Conservation (phyloP, 2,797 vertebrate species). For the Vespertilio murinus region DNA sequence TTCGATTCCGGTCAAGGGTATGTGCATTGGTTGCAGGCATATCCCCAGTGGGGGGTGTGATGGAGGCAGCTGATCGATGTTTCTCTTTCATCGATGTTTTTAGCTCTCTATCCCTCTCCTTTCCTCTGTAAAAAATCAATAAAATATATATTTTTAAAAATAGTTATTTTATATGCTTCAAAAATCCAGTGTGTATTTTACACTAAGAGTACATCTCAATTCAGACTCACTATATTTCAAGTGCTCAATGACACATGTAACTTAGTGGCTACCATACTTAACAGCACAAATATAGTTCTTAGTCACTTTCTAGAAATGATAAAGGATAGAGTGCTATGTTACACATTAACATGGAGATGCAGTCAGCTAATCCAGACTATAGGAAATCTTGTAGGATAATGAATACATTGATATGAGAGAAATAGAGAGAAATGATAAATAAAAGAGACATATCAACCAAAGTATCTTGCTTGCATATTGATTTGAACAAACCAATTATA, state of each 20-base stretch:
- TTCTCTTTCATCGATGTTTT: too few species aligned
- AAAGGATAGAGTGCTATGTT: not conserved
- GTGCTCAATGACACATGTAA: not conserved
- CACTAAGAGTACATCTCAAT: not conserved
- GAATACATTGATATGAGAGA: not conserved
- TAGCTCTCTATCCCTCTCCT: too few species aligned
- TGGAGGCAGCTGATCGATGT: too few species aligned
- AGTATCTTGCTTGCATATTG: not conserved
- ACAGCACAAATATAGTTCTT: not conserved
- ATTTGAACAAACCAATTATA: slow-evolving; percentile 22
- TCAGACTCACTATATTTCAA: not conserved
- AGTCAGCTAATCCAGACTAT: not conserved
- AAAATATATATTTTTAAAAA: too few species aligned
- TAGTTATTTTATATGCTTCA: slow-evolving; percentile 3
- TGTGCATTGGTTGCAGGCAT: too few species aligned
- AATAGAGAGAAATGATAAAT: not conserved
- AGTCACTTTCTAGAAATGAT: not conserved
- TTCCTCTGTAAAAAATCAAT: too few species aligned
- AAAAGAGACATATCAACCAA: not conserved
- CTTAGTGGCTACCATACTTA: not conserved
- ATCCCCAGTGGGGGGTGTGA: too few species aligned
- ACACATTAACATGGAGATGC: not conserved
- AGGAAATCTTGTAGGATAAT: not conserved
- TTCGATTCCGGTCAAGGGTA: too few species aligned
- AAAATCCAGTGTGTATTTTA: slow-evolving; percentile 37